Percentiles rank a stretch among this genome's conserved stretches.
These are phyloP conservation scores for Sphaerophoria rueppellii DNA, from an alignment of 2,888 invertebrate genomes.

Conservation along the genomic window DNA sequence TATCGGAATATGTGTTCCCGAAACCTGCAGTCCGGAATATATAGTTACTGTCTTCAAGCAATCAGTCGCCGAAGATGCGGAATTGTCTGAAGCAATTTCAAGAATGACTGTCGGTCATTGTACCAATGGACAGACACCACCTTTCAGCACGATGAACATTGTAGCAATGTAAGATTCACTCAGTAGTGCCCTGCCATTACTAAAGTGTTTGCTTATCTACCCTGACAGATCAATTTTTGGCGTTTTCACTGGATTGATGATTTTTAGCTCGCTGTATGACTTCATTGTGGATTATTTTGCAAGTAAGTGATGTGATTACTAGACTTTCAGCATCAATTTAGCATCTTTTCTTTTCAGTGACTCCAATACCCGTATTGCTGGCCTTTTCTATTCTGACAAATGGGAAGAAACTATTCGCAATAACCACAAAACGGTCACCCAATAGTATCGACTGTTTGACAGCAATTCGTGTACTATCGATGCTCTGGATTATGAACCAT, in stretches of 20 bases:
- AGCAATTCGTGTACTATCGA: constrained; percentile 36
- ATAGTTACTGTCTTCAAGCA: constrained; percentile 32
- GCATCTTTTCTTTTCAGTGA: background rate
- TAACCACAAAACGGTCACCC: constrained; percentile 17
- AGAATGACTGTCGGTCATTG: constrained; percentile 6
- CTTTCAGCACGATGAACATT: constrained; percentile 7
- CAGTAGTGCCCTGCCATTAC: background rate
- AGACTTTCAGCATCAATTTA: too few species aligned
- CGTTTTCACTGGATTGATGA: constrained; percentile 8
- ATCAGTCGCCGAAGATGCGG: background rate
- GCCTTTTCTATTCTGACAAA: constrained; percentile 47
- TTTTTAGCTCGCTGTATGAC: constrained; percentile 26
- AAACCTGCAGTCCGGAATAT: constrained; percentile 50
- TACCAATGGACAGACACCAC: constrained; percentile 8
- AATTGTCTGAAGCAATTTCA: constrained; percentile 23
- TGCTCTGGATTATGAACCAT: constrained; percentile 36
- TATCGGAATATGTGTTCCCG: constrained; percentile 71
- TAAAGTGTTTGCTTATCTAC: background rate
- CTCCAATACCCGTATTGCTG: constrained; percentile 11
- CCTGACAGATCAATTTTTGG: constrained; percentile 11
- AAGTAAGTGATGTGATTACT: constrained; percentile 23
- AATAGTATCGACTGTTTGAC: constrained; percentile 25
- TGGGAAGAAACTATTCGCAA: constrained; percentile 46
- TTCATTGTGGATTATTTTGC: constrained; percentile 1
- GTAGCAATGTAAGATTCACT: constrained; percentile 18